phyloP scores from a whole-genome alignment of 2,113 vertebrate species.

The Ranitomeya variabilis region DNA sequence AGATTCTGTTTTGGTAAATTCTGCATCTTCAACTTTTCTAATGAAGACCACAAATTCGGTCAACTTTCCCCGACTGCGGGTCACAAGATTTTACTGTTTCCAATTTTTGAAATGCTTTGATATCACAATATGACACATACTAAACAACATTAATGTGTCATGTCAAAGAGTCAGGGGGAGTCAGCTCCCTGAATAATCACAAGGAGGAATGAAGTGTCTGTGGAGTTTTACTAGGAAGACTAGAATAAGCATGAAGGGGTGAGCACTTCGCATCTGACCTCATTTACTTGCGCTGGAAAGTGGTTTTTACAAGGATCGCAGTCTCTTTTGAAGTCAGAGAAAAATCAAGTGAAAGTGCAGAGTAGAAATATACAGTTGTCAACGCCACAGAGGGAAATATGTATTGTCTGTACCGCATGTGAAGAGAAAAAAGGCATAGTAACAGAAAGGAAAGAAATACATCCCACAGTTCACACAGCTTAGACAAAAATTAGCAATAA shows the following conservation, averaged over 20 bases:
- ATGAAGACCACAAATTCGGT: not conserved
- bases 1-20: not conserved
- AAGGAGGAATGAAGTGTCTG: slow-evolving; percentile 31
- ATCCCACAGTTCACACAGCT: too few species aligned
- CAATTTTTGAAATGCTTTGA: not conserved
- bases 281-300: slow-evolving; percentile 43
- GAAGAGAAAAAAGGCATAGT: not conserved
- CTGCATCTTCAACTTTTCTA: not conserved
- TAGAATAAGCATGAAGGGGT: slow-evolving; percentile 30
- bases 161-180: not conserved
- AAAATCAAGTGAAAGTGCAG: not conserved
- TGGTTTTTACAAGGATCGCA: slow-evolving; percentile 40
- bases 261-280: slow-evolving; percentile 30
- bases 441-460: not conserved
- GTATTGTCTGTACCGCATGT: too few species aligned
- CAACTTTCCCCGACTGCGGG: not conserved
- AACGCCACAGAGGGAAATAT: not conserved
- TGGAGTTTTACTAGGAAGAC: not conserved
- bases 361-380: not conserved
- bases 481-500: too few species aligned
- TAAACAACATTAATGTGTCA: not conserved
- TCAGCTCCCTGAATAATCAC: not conserved
- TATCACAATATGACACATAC: not conserved
- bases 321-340: slow-evolving; percentile 42
- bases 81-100: not conserved